A percentile compares a stretch with the other conserved stretches of the same genome.
Conservation (phyloP, 1,140 invertebrate genomes). For the Meloidogyne chitwoodi region DNA sequence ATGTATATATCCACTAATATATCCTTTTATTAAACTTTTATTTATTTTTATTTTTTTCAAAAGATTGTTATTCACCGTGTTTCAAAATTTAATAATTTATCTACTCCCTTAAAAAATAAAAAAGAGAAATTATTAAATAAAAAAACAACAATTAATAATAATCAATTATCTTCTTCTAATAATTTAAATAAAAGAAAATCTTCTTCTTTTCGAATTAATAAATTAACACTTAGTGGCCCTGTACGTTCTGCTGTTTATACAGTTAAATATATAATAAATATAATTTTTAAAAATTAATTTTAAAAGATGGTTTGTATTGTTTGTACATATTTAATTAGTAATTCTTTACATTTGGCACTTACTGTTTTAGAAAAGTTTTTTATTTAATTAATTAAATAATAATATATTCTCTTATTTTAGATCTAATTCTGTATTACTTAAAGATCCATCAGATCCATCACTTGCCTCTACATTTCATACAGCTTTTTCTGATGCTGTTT, state of each 20-base stretch:
- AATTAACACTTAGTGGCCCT: constrained; percentile 3
- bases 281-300: background rate
- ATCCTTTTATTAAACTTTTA: no score
- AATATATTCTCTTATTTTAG: constrained; percentile 14
- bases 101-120: background rate
- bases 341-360: constrained; percentile 44
- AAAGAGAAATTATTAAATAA: background rate
- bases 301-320: constrained; percentile 22
- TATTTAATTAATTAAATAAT: background rate
- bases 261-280: background rate
- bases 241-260: constrained; percentile 18
- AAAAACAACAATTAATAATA: background rate
- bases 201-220: constrained; percentile 11
- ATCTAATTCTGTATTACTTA: constrained; percentile 43
- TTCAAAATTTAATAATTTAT: background rate
- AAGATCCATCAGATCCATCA: constrained; percentile 40
- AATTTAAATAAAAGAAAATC: background rate
- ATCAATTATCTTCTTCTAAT: background rate
- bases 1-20: no score
- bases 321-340: constrained; percentile 44
- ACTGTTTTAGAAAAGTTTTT: constrained; percentile 47
- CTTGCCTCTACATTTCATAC: constrained; percentile 56
- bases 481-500: constrained; percentile 48
- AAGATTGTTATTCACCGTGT: background rate
- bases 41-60: background rate